Evolutionary conservation across 2,888 invertebrate genomes (phyloP).

Genomic region (Cheilosia impressa): DNA sequence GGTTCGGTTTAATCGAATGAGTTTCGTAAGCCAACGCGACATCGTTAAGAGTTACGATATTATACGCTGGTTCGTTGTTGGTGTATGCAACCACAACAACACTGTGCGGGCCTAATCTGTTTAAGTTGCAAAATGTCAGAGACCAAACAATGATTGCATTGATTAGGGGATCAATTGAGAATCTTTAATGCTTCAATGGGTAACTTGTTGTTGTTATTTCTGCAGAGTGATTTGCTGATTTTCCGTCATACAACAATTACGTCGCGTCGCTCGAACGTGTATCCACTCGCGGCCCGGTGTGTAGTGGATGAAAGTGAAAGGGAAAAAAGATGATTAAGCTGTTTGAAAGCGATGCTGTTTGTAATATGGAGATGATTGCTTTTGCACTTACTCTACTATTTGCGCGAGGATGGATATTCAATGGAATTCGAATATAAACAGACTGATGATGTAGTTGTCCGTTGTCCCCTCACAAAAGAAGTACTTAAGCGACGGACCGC

Average conservation of each 20-base stretch:
- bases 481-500: constrained; percentile 4
- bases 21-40: constrained; percentile 67
- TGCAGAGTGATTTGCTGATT: constrained; percentile 25
- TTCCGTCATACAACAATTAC: constrained; percentile 54
- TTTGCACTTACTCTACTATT: constrained; percentile 52
- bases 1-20: constrained; percentile 1
- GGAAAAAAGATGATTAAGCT: constrained; percentile 73
- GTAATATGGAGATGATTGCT: constrained; percentile 65
- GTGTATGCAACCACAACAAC: constrained; percentile 30
- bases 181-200: constrained; percentile 27
- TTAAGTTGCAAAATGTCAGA: constrained; percentile 39
- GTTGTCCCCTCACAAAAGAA: constrained; percentile 15
- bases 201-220: neutral
- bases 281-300: constrained; percentile 14
- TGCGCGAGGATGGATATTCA: constrained; percentile 28
- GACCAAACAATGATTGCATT: constrained; percentile 62
- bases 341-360: constrained; percentile 70
- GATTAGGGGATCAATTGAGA: constrained; percentile 63
- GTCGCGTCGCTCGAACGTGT: constrained; percentile 45
- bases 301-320: constrained; percentile 69
- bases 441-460: constrained; percentile 17
- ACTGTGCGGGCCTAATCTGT: neutral
- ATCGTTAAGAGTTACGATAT: constrained; percentile 58
- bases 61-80: constrained; percentile 6
- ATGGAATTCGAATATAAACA: constrained; percentile 37